Base-by-base conservation (phyloP, 30 jellyfish, hydroid and myxozoan species). In the Sanderia malayensis region DNA sequence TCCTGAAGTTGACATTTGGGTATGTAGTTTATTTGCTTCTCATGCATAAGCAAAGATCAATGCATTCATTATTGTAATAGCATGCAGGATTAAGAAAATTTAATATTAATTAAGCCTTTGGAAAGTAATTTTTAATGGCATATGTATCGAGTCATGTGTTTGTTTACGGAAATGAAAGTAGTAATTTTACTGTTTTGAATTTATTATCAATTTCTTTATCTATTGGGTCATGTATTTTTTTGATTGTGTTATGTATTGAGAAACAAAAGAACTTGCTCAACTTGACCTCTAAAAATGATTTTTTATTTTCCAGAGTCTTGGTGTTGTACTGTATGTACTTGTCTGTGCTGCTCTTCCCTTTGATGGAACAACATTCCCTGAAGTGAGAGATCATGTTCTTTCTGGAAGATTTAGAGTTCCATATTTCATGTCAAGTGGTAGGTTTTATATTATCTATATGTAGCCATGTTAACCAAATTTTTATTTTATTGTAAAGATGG, bases 321-420 rank as follows among this genome's bases (percentile, higher is more conserved):
- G 98, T 4, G 98, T 90, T 62, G 96, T 90, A 13, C 83, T 90
- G 28, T 90, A 90, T 76, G 98, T 90, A 28, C 71, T 90, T 21
- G 98, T 90, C 1, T 90, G 98, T 72, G 98, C 95, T 28, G 98
- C 98, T 1, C 72, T 90, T 74, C 98, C 98, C 15, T 90, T 90
- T 79, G 98, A 90, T 77, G 98, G 98, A 8, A 55, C 90, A 18
- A 85, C 92, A 70, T 55, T 90, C 21, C 93, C 84, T 1, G 96
- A 90, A 31, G 94, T 90, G 26, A 64, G 95, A 49, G 95, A 90
- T 21, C 96, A 95, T 72, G 98, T 90, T 6, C 60, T 90, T 46
- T 79, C 84, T 11, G 98, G 98, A 30, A 70, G 95, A 70, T 83
- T 80, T 45, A 91, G 98, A 8, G 81, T 90, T 33, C 98, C 98